Evolutionary conservation across 2,113 vertebrate species (phyloP).

Genomic region (Gila orcuttii): DNA sequence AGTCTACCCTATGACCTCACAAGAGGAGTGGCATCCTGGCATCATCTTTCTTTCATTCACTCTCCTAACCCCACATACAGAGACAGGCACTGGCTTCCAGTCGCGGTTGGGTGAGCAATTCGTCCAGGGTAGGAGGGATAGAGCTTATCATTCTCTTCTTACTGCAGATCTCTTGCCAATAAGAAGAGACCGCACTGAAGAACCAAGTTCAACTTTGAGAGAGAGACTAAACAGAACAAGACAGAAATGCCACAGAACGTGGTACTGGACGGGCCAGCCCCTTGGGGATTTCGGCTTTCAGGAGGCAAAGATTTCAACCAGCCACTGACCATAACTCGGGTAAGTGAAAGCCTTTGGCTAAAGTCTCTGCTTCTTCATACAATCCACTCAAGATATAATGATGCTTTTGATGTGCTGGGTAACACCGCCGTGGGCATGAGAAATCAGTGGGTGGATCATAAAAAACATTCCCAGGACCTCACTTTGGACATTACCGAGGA

Average conservation of each 20-base stretch:
- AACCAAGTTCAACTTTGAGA: background rate
- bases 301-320: constrained; percentile 98
- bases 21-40: constrained; percentile 63
- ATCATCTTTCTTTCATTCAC: constrained; percentile 52
- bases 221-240: constrained; percentile 6
- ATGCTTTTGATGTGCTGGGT: constrained; percentile 34
- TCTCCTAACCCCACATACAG: constrained; percentile 45
- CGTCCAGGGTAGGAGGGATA: constrained; percentile 41
- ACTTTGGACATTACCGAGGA: background rate
- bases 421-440: constrained; percentile 29
- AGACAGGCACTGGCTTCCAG: constrained; percentile 55
- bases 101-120: constrained; percentile 14
- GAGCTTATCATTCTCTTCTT: constrained; percentile 40
- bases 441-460: constrained; percentile 29
- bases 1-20: constrained; percentile 71
- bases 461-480: constrained; percentile 33
- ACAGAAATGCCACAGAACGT: constrained; percentile 88
- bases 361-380: constrained; percentile 32
- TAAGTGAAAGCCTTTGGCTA: constrained; percentile 71
- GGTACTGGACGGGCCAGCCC: constrained; percentile 87
- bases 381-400: constrained; percentile 40
- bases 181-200: constrained; percentile 15
- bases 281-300: constrained; percentile 94
- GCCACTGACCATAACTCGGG: constrained; percentile 92
- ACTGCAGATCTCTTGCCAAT: background rate